phyloP scores from a whole-genome alignment of 1,140 invertebrate genomes.

The Trichoplusia ni region DNA sequence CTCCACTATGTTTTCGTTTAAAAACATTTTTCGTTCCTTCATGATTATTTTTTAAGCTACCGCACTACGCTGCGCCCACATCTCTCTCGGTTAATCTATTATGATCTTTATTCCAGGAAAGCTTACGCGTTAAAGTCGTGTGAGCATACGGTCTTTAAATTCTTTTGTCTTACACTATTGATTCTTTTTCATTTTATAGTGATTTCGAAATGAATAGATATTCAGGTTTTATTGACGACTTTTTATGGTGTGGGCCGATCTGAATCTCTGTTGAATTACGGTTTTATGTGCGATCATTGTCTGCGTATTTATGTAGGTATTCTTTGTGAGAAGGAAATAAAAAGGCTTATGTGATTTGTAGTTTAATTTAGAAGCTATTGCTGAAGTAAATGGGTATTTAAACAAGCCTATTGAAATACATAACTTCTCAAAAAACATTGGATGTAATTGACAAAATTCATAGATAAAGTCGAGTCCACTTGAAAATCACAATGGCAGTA shows the following conservation, averaged over 20 bases:
- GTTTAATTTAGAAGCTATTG: not conserved
- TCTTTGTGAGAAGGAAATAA: slow-evolving; percentile 22
- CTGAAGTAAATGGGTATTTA: too few species aligned
- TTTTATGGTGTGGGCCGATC: slow-evolving; percentile 25
- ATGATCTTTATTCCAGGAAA: slow-evolving; percentile 40
- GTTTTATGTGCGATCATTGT: slow-evolving; percentile 30
- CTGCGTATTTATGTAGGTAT: slow-evolving; percentile 27
- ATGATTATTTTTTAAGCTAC: slow-evolving; percentile 65
- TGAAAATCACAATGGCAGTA: slow-evolving; percentile 8
- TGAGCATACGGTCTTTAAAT: slow-evolving; percentile 43
- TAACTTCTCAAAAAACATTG: too few species aligned
- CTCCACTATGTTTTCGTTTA: slow-evolving; percentile 71
- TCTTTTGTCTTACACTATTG: slow-evolving; percentile 55
- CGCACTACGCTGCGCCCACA: slow-evolving; percentile 60
- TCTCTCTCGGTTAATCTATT: slow-evolving; percentile 42
- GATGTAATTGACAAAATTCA: too few species aligned
- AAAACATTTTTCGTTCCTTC: slow-evolving; percentile 69
- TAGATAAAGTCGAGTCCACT: too few species aligned
- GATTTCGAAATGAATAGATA: slow-evolving; percentile 31
- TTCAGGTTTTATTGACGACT: slow-evolving; percentile 27
- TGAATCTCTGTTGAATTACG: slow-evolving; percentile 23
- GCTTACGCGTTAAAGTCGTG: slow-evolving; percentile 39
- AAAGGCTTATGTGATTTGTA: slow-evolving; percentile 15
- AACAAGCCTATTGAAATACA: too few species aligned
- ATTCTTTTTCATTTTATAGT: slow-evolving; percentile 53